Conservation (phyloP, 2,888 invertebrate species). For the Pyrrhia umbra region DNA sequence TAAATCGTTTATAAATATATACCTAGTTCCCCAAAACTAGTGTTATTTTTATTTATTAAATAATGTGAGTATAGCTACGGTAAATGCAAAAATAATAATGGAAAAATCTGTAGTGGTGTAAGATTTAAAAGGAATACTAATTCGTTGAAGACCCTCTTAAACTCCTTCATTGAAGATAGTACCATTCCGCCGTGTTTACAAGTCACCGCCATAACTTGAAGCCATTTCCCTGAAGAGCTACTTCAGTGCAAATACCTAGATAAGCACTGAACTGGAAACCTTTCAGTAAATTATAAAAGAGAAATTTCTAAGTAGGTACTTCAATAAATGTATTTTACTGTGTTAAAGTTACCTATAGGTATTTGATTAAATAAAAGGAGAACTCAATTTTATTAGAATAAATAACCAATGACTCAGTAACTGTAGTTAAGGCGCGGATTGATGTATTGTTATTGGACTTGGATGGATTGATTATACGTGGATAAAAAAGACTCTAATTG, state of each 20-base stretch:
- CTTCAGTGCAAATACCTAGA: conserved; percentile 33
- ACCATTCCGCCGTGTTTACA: conserved; percentile 5
- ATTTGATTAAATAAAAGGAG: background rate
- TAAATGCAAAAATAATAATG: too few species aligned
- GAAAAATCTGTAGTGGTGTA: background rate
- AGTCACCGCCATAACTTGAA: conserved; percentile 24
- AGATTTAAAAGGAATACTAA: background rate
- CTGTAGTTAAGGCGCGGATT: too few species aligned
- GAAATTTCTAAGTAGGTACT: conserved; percentile 13
- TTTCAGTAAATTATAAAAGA: conserved; percentile 33
- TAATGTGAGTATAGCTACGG: too few species aligned
- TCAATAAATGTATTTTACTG: conserved; percentile 14
- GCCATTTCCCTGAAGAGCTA: conserved; percentile 16
- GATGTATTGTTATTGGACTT: too few species aligned
- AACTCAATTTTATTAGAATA: too few species aligned
- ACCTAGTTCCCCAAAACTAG: too few species aligned
- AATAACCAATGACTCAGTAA: too few species aligned
- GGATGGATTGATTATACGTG: too few species aligned
- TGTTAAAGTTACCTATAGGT: background rate
- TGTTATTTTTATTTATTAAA: too few species aligned
- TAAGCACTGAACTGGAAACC: conserved; percentile 34
- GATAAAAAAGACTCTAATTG: too few species aligned
- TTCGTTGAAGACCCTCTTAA: background rate
- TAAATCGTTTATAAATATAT: too few species aligned
- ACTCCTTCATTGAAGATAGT: conserved; percentile 5